A percentile compares a stretch with the other conserved stretches of the same genome.
Conservation (phyloP, 2,888 invertebrate species). For the Saturnia pavonia region DNA sequence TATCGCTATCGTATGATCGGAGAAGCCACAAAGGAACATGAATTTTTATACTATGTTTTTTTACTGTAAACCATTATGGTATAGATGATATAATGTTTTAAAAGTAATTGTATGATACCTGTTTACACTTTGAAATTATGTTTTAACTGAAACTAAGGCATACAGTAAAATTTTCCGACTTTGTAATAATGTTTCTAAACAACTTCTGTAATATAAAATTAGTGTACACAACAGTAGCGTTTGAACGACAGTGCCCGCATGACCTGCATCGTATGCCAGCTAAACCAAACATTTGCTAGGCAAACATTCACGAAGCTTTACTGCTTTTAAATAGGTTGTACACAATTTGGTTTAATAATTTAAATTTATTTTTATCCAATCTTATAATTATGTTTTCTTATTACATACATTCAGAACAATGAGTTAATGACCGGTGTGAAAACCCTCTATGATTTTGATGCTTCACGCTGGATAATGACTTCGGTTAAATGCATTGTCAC, state of each 20-base stretch:
- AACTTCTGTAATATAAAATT: slow-evolving; percentile 4
- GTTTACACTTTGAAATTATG: neutral
- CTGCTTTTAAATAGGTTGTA: neutral
- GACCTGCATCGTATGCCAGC: slow-evolving; percentile 13
- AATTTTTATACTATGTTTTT: too few species aligned
- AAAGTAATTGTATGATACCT: too few species aligned
- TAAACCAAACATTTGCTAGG: neutral
- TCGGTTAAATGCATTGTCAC: too few species aligned
- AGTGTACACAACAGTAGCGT: slow-evolving; percentile 7
- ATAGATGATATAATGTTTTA: too few species aligned
- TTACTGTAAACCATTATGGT: too few species aligned
- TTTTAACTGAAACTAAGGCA: neutral
- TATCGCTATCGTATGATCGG: too few species aligned
- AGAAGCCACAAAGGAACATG: too few species aligned
- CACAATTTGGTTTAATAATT: slow-evolving; percentile 1
- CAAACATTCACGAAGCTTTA: neutral
- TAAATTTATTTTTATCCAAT: neutral
- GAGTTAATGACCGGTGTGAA: too few species aligned
- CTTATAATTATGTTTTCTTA: neutral
- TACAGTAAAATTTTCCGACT: neutral
- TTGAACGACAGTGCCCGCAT: neutral
- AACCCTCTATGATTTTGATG: too few species aligned
- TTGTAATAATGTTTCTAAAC: neutral
- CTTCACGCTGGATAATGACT: too few species aligned
- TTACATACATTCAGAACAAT: too few species aligned